A percentile compares a stretch with the other conserved stretches of the same genome.
phyloP scores from a whole-genome alignment of 2,888 invertebrate genomes.

The Alloscopus bannaensis region DNA sequence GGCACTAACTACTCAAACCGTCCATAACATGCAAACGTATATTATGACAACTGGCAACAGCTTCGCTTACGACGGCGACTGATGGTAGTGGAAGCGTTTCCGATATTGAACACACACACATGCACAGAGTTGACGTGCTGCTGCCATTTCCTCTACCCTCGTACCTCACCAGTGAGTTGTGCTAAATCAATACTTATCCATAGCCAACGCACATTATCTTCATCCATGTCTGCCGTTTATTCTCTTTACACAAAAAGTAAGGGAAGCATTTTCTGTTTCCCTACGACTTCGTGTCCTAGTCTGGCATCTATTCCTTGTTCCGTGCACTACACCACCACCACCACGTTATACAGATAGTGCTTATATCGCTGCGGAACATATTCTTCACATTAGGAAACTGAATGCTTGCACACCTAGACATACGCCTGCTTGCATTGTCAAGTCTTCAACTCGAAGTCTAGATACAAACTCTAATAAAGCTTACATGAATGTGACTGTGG shows the following conservation, averaged over 20 bases:
- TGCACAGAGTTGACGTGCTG: neutral
- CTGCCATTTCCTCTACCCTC: constrained; percentile 23
- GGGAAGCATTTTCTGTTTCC: constrained; percentile 4
- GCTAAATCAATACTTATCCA: constrained; percentile 58
- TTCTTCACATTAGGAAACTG: too few species aligned
- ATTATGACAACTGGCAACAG: too few species aligned
- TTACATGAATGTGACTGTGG: too few species aligned
- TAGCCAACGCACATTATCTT: constrained; percentile 41
- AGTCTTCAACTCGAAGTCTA: too few species aligned
- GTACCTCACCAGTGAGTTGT: constrained; percentile 23
- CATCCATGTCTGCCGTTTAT: constrained; percentile 25
- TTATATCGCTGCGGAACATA: too few species aligned
- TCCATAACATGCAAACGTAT: constrained; percentile 29
- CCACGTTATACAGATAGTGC: neutral
- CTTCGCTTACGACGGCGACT: neutral
- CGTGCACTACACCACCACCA: constrained; percentile 1
- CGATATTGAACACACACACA: constrained; percentile 32
- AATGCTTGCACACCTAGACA: too few species aligned
- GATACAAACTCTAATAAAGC: too few species aligned
- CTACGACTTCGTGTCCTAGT: constrained; percentile 32
- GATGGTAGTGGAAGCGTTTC: constrained; percentile 27
- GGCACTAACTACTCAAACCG: constrained; percentile 38
- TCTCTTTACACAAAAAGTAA: constrained; percentile 42
- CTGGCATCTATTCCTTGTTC: constrained; percentile 32
- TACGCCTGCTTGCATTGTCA: too few species aligned